Evolutionary conservation across 2,888 invertebrate genomes (phyloP).

Genomic region (Dynastes hyllus): DNA sequence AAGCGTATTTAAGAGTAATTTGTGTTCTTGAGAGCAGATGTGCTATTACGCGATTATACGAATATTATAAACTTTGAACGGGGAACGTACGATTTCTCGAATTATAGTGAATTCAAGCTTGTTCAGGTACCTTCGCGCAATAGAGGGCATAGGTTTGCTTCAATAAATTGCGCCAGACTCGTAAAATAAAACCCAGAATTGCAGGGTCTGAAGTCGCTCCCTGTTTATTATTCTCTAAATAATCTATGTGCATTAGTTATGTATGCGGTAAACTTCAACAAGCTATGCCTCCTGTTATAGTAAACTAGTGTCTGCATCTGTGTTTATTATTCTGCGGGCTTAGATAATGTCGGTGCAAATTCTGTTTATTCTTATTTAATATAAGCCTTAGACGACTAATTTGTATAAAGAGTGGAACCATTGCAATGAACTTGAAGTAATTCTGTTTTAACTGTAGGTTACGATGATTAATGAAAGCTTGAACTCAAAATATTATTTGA

Average conservation of each 20-base stretch:
- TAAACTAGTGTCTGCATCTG: no score
- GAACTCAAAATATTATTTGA: no score
- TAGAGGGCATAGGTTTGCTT: not conserved
- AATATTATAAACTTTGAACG: conserved; percentile 11
- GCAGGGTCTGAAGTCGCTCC: conserved; percentile 1
- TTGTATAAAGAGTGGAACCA: no score
- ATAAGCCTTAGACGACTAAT: no score
- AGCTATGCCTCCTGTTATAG: no score
- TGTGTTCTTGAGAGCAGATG: not conserved
- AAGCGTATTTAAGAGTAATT: no score
- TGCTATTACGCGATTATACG: not conserved
- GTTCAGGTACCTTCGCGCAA: not conserved
- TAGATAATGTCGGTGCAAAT: no score
- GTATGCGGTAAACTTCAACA: conserved; percentile 5
- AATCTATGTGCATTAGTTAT: not conserved
- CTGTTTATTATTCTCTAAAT: conserved; percentile 27
- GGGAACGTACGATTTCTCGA: not conserved
- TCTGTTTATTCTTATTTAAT: no score
- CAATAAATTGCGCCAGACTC: conserved; percentile 9
- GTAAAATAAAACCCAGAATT: conserved; percentile 23
- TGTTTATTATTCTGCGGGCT: no score
- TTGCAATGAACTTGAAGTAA: no score
- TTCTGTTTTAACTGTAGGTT: no score
- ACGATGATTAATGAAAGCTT: no score
- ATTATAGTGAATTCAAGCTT: not conserved